These are phyloP conservation scores for Phenacoccus solenopsis DNA, from an alignment of 1,140 invertebrate species.

Conservation along the genomic window DNA sequence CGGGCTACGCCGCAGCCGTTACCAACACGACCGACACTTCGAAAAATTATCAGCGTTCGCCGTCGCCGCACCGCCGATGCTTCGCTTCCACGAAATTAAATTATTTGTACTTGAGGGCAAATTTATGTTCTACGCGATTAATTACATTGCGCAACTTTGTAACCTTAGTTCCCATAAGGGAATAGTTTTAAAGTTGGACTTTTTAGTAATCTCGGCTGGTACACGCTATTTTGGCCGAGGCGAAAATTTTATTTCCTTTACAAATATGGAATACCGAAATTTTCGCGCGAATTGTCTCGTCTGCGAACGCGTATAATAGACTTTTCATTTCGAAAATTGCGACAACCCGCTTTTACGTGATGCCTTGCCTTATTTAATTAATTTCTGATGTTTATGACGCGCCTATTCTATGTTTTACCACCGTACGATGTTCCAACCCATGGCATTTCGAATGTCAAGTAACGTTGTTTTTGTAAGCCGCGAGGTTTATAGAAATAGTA, in stretches of 20 bases:
- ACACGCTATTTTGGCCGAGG: no score
- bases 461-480: no score
- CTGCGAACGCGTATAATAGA: not conserved
- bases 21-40: not conserved
- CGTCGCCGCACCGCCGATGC: no score
- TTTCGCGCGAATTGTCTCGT: not conserved
- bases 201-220: conserved; percentile 2
- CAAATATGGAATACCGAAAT: not conserved
- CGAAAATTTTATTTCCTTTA: not conserved
- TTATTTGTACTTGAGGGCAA: not conserved
- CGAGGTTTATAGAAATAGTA: no score
- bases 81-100: not conserved
- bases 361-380: no score
- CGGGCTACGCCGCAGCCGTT: no score
- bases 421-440: no score
- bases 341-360: no score
- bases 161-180: not conserved
- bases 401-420: no score
- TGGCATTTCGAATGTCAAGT: no score
- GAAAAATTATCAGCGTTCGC: not conserved
- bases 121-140: not conserved
- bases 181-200: not conserved
- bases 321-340: not conserved
- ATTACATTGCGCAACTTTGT: not conserved
- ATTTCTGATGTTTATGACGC: no score